Percentiles rank a stretch among this genome's conserved stretches.
Evolutionary conservation across 2,888 invertebrate species (phyloP).

Genomic region (Drosophila percnosoma): DNA sequence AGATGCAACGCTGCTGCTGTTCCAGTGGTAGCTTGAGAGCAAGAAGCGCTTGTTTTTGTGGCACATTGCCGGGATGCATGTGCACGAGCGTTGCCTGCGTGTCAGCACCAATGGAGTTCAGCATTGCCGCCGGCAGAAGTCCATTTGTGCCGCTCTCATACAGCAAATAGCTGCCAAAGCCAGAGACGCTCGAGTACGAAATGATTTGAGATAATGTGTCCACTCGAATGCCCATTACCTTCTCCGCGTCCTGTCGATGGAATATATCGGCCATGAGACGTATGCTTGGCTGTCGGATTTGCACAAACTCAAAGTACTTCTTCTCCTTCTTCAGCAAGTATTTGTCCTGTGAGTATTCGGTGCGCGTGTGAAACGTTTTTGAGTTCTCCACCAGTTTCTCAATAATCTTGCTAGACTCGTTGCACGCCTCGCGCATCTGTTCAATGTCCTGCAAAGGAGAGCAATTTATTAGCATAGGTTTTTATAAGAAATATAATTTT

Average conservation of each 20-base stretch:
- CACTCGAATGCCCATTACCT: constrained; percentile 91
- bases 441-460: constrained; percentile 89
- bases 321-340: constrained; percentile 97
- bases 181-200: constrained; percentile 91
- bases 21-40: constrained; percentile 92
- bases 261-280: constrained; percentile 93
- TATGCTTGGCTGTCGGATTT: constrained; percentile 92
- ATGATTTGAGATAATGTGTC: constrained; percentile 96
- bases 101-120: constrained; percentile 90
- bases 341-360: constrained; percentile 96
- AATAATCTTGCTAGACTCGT: constrained; percentile 92
- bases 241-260: constrained; percentile 91
- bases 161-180: constrained; percentile 91
- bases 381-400: constrained; percentile 95
- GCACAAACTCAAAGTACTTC: constrained; percentile 94
- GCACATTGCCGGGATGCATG: constrained; percentile 92
- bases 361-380: constrained; percentile 94
- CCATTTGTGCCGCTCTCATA: constrained; percentile 96
- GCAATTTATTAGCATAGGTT: background rate
- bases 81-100: constrained; percentile 89
- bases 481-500: background rate
- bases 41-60: constrained; percentile 91
- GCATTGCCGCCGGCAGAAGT: constrained; percentile 91
- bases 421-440: constrained; percentile 90
- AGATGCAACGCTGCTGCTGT: constrained; percentile 89